Evolutionary conservation across 2,888 invertebrate genomes (phyloP), one percentile per base, ranked within the genome.

Genomic region (Dichetophora obliterata): DNA sequence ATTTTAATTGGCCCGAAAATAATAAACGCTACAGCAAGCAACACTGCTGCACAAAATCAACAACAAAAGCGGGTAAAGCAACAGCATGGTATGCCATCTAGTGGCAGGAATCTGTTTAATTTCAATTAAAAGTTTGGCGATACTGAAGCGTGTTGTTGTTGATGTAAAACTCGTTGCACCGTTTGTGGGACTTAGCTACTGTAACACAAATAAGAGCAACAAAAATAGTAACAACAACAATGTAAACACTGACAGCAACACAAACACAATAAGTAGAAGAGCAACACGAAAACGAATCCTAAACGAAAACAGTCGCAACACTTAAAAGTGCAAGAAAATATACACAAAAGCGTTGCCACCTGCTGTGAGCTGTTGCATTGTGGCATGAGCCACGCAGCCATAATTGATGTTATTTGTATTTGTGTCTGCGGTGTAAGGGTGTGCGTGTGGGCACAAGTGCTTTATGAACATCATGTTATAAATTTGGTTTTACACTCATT

Each of bases 51-150:
- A 22, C 9, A 24, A 66, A 66, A 11, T 22, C 65, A 34, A 65
- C 27, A 16, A 70, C 70, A 50, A 24, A 19, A 37, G 5, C 16
- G 31, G 50, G 16, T 22, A 16, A 59, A 57, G 24, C 69, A 69
- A 37, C 43, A 59, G 24, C 37, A 57, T 2, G 34, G 9, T n/a
- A 4, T 50, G n/a, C 43, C 50, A 61, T 16, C 27, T 37, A 50
- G 50, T 68, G 68, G 68, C 54, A 27, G 19, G 57, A 66, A 66
- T 75, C 75, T 75, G 75, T 75, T 75, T 75, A 68, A 75, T 75
- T 75, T 75, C 75, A 75, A 75, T 75, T 75, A 75, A 75, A 75
- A 75, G 54, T 75, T 68, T 75, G 68, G 75, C 57, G 57, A 75
- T 22, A 68, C 37, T 48, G 31, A 37, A 65, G 66, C 37, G 9